These are phyloP conservation scores for Tyrophagus putrescentiae DNA, from an alignment of 1,140 invertebrate genomes.

Conservation along the genomic window DNA sequence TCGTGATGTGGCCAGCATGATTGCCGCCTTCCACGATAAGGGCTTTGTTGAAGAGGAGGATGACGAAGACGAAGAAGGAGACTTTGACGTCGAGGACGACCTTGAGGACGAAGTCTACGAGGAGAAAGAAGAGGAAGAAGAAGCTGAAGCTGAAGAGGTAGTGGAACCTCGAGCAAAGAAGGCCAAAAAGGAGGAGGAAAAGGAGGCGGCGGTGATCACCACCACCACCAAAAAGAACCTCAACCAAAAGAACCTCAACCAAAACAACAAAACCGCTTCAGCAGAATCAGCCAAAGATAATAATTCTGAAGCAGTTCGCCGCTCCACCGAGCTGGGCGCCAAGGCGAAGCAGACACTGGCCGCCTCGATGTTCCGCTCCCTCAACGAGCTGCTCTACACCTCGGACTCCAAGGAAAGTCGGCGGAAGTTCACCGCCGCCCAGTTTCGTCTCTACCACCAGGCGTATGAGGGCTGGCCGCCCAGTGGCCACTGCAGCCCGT, in stretches of 20 bases:
- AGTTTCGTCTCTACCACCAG: slow-evolving; percentile 17
- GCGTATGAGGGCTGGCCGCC: slow-evolving; percentile 13
- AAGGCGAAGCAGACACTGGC: background rate
- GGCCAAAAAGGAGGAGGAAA: background rate
- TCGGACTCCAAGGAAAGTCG: background rate
- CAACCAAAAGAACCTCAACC: background rate
- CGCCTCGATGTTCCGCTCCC: slow-evolving; percentile 12
- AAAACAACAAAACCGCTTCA: background rate
- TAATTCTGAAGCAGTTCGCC: background rate
- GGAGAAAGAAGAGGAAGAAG: background rate
- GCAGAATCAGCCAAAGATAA: background rate
- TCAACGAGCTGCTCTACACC: slow-evolving; percentile 20
- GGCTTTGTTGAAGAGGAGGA: background rate
- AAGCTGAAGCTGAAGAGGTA: no score
- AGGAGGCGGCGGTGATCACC: background rate
- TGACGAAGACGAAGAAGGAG: background rate
- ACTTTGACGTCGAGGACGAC: background rate
- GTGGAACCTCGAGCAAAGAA: no score
- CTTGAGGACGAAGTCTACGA: background rate
- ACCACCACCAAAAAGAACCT: background rate
- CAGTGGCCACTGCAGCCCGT: slow-evolving; percentile 21
- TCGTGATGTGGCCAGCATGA: background rate
- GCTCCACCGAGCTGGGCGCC: background rate
- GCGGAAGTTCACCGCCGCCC: background rate
- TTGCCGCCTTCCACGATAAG: background rate